Percentiles rank a stretch among this genome's conserved stretches.
These are phyloP conservation scores for Drosophila quinaria DNA, from an alignment of 2,888 invertebrate genomes.

Conservation along the genomic window DNA sequence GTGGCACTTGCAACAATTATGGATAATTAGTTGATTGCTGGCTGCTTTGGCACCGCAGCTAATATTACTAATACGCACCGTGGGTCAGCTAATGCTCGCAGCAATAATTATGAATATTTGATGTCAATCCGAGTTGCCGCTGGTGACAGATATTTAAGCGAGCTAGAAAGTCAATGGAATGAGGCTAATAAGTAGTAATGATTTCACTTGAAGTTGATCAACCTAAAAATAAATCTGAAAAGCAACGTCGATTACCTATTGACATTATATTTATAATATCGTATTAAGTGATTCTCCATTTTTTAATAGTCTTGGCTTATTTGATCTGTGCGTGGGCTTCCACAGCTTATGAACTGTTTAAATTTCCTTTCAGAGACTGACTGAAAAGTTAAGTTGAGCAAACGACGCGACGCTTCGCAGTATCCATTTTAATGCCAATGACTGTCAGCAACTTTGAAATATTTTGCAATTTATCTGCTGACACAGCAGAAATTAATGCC, in stretches of 20 bases:
- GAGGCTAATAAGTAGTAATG: not conserved
- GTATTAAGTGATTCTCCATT: not conserved
- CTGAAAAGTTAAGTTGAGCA: conserved; percentile 44
- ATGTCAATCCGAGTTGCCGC: not conserved
- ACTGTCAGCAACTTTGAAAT: conserved; percentile 66
- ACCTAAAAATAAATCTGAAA: not conserved
- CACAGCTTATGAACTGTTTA: conserved; percentile 35
- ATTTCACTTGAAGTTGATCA: not conserved
- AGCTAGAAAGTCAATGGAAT: conserved; percentile 5
- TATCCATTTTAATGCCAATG: conserved; percentile 72
- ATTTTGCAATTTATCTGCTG: conserved; percentile 79
- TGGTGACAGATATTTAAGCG: not conserved
- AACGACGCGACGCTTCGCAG: conserved; percentile 42
- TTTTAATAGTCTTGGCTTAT: not conserved
- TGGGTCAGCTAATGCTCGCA: conserved; percentile 28
- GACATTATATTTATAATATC: not conserved
- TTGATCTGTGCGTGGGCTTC: not conserved
- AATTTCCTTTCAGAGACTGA: conserved; percentile 20
- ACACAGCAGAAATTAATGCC: conserved; percentile 79
- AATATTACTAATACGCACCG: conserved; percentile 44
- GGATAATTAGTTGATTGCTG: conserved; percentile 57
- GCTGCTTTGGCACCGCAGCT: conserved; percentile 35
- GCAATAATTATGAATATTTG: conserved; percentile 53
- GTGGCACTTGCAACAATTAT: conserved; percentile 56
- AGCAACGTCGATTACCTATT: not conserved